Evolutionary conservation across 2,113 vertebrate genomes (phyloP).

Genomic region (Lanius ludovicianus): DNA sequence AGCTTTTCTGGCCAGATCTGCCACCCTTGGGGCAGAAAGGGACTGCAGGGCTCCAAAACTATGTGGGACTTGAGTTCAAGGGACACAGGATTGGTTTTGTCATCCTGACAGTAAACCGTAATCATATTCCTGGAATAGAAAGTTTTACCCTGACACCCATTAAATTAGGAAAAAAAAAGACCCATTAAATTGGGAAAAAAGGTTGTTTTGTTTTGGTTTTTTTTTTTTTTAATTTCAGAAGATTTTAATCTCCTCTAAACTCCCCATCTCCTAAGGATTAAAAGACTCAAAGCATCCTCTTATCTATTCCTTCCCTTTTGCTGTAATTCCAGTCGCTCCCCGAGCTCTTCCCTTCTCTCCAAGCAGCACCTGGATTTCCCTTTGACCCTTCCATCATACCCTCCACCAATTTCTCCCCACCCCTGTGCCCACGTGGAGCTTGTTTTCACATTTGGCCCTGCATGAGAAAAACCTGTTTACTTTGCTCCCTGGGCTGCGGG

Average conservation of each 20-base stretch:
- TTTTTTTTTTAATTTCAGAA: background rate
- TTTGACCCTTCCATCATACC: fast-evolving
- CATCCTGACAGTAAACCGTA: background rate
- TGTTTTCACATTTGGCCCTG: background rate
- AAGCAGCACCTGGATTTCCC: background rate
- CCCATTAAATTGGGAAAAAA: background rate
- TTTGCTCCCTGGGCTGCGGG: background rate
- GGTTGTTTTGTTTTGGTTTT: fast-evolving
- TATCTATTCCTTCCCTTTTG: background rate
- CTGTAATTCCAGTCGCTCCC: background rate
- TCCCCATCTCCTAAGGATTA: background rate
- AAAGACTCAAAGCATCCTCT: background rate
- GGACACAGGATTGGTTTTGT: background rate
- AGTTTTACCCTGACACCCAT: background rate
- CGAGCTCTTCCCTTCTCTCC: background rate
- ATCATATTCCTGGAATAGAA: background rate
- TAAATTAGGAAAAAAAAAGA: background rate
- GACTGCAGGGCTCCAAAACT: background rate
- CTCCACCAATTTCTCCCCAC: background rate
- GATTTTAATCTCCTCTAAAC: background rate
- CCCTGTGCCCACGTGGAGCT: background rate
- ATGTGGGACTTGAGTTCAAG: background rate
- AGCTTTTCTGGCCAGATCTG: background rate
- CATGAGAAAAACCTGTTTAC: background rate
- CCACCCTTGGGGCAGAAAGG: background rate